These are phyloP conservation scores for Brachyalestes nurse DNA, from an alignment of 2,797 vertebrate species.

Conservation along the genomic window DNA sequence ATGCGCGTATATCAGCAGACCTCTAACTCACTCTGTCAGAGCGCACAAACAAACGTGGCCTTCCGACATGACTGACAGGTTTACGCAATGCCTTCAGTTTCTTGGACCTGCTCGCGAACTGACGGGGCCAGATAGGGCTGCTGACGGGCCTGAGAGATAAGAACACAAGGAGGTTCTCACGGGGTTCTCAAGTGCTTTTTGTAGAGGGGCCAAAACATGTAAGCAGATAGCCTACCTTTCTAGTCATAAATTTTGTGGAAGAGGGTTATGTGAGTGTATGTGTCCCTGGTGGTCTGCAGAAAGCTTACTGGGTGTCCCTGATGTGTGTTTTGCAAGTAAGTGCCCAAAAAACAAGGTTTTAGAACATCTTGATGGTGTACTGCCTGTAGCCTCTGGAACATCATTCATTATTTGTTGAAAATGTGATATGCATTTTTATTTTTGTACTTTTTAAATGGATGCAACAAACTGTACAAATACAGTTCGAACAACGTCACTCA, in stretches of 20 bases:
- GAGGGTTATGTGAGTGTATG: neutral
- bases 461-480: no score
- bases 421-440: no score
- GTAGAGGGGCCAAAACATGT: neutral
- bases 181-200: slow-evolving; percentile 17
- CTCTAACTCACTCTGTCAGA: slow-evolving; percentile 59
- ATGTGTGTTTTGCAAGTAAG: neutral
- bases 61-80: slow-evolving; percentile 45
- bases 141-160: slow-evolving; percentile 45
- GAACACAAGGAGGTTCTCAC: slow-evolving; percentile 43
- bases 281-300: neutral
- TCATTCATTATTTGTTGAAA: no score
- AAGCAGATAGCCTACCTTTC: neutral
- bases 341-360: no score
- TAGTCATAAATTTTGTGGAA: neutral
- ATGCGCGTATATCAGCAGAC: slow-evolving; percentile 40
- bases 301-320: neutral
- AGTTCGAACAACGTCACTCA: no score
- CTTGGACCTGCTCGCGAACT: slow-evolving; percentile 38
- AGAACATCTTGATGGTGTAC: no score
- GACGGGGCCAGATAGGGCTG: slow-evolving; percentile 45
- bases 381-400: no score
- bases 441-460: no score
- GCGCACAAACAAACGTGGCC: slow-evolving; percentile 40
- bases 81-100: slow-evolving; percentile 32